Percentiles rank a stretch among this genome's conserved stretches.
phyloP scores from a whole-genome alignment of 2,888 invertebrate species.

The Drosophila limbata region DNA sequence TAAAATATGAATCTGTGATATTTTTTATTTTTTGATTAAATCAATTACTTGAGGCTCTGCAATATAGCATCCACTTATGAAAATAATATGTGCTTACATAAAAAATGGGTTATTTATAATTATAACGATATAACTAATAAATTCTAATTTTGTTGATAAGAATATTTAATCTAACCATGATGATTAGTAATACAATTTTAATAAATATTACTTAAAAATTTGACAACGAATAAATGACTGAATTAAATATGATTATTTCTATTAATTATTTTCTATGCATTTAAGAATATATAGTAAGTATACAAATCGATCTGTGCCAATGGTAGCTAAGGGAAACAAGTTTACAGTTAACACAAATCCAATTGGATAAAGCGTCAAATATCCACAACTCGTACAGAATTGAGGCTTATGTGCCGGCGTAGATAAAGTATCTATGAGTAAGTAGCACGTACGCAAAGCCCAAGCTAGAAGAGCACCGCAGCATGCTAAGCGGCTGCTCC shows the following conservation, averaged over 20 bases:
- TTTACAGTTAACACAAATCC: constrained; percentile 68
- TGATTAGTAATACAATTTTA: too few relatives aligned
- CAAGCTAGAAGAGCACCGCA: constrained; percentile 64
- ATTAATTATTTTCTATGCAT: background rate
- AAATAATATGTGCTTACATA: too few relatives aligned
- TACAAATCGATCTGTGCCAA: constrained; percentile 45
- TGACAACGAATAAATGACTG: background rate
- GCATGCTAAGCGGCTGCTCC: constrained; percentile 65
- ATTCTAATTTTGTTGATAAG: too few relatives aligned
- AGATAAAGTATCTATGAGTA: constrained; percentile 35
- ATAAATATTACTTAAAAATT: too few relatives aligned
- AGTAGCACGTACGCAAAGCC: constrained; percentile 35
- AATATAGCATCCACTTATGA: too few relatives aligned
- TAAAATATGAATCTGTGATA: too few relatives aligned
- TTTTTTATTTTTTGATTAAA: too few relatives aligned
- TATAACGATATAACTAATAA: too few relatives aligned
- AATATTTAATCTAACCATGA: too few relatives aligned
- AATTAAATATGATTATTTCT: background rate
- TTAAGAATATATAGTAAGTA: background rate
- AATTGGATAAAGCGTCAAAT: constrained; percentile 68
- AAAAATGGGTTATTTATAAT: too few relatives aligned
- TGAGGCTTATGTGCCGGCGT: constrained; percentile 37
- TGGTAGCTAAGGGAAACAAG: constrained; percentile 54
- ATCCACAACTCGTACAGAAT: constrained; percentile 48
- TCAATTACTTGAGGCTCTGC: too few relatives aligned